Evolutionary conservation across 2,797 vertebrate genomes (phyloP).

Genomic region (Ateles fusciceps): DNA sequence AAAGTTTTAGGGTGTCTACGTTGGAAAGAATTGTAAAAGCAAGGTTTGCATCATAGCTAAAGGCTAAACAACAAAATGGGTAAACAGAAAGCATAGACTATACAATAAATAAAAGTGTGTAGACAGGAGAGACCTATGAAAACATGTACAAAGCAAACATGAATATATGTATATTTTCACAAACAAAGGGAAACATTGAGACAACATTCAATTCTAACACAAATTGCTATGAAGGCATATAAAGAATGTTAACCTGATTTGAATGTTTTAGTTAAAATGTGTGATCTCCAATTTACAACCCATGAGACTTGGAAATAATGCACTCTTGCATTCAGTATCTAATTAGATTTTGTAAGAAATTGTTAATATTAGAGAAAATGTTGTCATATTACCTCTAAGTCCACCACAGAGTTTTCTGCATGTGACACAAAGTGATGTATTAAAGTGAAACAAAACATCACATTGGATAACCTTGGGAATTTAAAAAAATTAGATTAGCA

Average conservation of each 20-base stretch:
- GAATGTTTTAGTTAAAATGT: background rate
- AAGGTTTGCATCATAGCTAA: background rate
- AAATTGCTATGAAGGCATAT: background rate
- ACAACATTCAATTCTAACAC: background rate
- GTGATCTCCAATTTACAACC: background rate
- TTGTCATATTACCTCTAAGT: background rate
- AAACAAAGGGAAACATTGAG: background rate
- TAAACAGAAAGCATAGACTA: background rate
- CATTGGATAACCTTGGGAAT: background rate
- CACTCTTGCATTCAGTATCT: background rate
- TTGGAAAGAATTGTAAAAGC: background rate
- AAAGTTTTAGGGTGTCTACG: background rate
- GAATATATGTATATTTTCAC: too few relatives aligned
- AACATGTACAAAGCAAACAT: background rate
- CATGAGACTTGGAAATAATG: background rate
- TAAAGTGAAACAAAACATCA: background rate
- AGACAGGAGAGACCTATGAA: background rate
- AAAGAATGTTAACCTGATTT: background rate
- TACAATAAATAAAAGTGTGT: background rate
- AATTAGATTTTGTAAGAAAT: background rate
- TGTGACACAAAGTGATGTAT: background rate
- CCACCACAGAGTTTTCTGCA: background rate
- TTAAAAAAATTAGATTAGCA: background rate
- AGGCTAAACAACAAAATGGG: background rate
- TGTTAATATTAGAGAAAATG: background rate